These are phyloP conservation scores for Camponotus fellah DNA, from an alignment of 2,888 invertebrate species.

Conservation along the genomic window DNA sequence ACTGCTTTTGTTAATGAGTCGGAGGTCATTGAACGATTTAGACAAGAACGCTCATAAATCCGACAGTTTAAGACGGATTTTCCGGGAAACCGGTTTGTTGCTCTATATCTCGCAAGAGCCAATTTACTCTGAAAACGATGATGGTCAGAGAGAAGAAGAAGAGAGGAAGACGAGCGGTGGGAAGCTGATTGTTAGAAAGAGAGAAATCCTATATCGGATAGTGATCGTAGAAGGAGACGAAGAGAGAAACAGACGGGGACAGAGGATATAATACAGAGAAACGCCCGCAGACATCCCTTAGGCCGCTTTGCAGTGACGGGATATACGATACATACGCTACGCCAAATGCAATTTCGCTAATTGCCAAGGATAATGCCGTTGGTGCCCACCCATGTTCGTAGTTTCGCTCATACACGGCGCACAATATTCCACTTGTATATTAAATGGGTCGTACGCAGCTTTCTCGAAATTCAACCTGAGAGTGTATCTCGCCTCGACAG, in stretches of 20 bases:
- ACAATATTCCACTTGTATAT: slow-evolving; percentile 49
- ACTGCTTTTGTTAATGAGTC: slow-evolving; percentile 2
- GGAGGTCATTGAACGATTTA: slow-evolving; percentile 13
- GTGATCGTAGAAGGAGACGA: slow-evolving; percentile 29
- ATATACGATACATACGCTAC: slow-evolving; percentile 59
- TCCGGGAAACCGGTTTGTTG: slow-evolving; percentile 47
- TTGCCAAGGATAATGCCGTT: slow-evolving; percentile 76
- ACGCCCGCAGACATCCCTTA: slow-evolving; percentile 57
- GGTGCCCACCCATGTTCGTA: slow-evolving; percentile 58
- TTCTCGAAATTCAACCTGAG: slow-evolving; percentile 48
- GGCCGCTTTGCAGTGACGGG: slow-evolving; percentile 56
- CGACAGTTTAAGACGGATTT: slow-evolving; percentile 42
- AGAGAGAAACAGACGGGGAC: neutral
- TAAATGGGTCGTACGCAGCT: slow-evolving; percentile 53
- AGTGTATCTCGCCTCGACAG: slow-evolving; percentile 37
- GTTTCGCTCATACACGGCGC: slow-evolving; percentile 40
- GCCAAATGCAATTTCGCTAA: slow-evolving; percentile 77
- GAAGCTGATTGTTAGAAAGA: slow-evolving; percentile 42
- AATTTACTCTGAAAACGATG: slow-evolving; percentile 50
- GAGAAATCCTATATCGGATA: slow-evolving; percentile 45
- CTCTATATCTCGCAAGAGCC: slow-evolving; percentile 38
- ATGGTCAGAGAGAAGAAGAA: slow-evolving; percentile 29
- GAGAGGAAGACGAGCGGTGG: neutral
- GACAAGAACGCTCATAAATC: neutral
- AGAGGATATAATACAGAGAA: slow-evolving; percentile 51